A percentile compares a stretch with the other conserved stretches of the same genome.
Conservation (phyloP, 2,113 vertebrate genomes). For the Tinamus guttatus region DNA sequence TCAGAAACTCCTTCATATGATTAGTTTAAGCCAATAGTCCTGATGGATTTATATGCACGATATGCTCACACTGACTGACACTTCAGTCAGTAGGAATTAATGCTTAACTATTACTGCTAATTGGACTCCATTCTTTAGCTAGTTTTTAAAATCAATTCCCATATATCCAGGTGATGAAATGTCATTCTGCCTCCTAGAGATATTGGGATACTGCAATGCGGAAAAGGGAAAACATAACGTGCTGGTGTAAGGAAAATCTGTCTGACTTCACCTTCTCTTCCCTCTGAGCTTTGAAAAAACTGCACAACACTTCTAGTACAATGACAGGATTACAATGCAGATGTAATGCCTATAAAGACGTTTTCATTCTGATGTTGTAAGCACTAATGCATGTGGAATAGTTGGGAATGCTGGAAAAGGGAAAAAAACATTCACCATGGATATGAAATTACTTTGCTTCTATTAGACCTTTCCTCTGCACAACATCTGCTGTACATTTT, state of each 20-base stretch:
- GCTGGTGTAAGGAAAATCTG: conserved; percentile 42
- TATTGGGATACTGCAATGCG: conserved; percentile 54
- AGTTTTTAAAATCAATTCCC: background rate
- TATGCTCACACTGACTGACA: background rate
- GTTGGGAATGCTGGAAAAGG: background rate
- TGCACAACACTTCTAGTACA: background rate
- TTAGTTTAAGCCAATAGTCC: background rate
- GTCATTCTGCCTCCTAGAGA: conserved; percentile 48
- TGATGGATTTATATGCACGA: background rate
- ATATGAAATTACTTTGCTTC: background rate
- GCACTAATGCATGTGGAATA: background rate
- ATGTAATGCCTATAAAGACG: background rate
- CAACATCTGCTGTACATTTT: background rate
- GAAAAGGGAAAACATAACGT: conserved; percentile 20
- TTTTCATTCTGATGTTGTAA: background rate
- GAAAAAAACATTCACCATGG: background rate
- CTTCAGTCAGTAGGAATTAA: background rate
- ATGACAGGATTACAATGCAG: background rate
- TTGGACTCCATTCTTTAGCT: background rate
- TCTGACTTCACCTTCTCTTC: conserved; percentile 7
- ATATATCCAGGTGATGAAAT: conserved; percentile 49
- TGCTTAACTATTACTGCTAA: background rate
- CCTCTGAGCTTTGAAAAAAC: background rate
- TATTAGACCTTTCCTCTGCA: background rate
- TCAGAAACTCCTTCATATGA: background rate